Percentiles rank a stretch among this genome's conserved stretches.
Evolutionary conservation across 1,140 invertebrate species (phyloP).

Genomic region (Camponotus floridanus): DNA sequence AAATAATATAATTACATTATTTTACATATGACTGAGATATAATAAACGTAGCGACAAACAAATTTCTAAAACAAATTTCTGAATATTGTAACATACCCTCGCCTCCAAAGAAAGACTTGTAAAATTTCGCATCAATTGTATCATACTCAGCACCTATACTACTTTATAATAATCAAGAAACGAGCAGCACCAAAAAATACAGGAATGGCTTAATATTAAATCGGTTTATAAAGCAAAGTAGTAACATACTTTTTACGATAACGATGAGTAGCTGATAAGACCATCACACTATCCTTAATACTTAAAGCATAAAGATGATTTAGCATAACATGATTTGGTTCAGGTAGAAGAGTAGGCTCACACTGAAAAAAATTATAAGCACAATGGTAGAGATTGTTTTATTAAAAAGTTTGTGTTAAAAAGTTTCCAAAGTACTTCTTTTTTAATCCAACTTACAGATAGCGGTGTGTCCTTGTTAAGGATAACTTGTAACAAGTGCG

Average conservation of each 20-base stretch:
- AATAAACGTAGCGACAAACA: conserved; percentile 64
- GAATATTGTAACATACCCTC: conserved; percentile 55
- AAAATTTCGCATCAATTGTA: conserved; percentile 28
- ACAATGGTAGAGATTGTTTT: background rate
- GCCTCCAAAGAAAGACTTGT: conserved; percentile 53
- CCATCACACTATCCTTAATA: conserved; percentile 99
- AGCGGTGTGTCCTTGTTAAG: conserved; percentile 99
- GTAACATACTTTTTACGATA: conserved; percentile 99
- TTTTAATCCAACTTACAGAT: conserved; percentile 89
- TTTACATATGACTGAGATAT: conserved; percentile 78
- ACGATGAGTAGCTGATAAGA: conserved; percentile 98
- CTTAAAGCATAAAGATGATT: conserved; percentile 99
- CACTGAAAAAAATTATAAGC: conserved; percentile 89
- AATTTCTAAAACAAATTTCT: background rate
- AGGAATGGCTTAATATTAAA: conserved; percentile 87
- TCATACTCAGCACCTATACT: conserved; percentile 26
- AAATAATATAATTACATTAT: conserved; percentile 82
- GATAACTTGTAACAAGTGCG: conserved; percentile 99
- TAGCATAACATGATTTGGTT: conserved; percentile 99
- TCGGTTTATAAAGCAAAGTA: conserved; percentile 99
- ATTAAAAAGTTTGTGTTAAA: background rate
- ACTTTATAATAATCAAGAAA: conserved; percentile 55
- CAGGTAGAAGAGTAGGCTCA: conserved; percentile 99
- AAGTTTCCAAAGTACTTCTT: background rate
- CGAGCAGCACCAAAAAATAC: conserved; percentile 42